Evolutionary conservation across 2,113 vertebrate species (phyloP).

Genomic region (Hypanus sabinus): DNA sequence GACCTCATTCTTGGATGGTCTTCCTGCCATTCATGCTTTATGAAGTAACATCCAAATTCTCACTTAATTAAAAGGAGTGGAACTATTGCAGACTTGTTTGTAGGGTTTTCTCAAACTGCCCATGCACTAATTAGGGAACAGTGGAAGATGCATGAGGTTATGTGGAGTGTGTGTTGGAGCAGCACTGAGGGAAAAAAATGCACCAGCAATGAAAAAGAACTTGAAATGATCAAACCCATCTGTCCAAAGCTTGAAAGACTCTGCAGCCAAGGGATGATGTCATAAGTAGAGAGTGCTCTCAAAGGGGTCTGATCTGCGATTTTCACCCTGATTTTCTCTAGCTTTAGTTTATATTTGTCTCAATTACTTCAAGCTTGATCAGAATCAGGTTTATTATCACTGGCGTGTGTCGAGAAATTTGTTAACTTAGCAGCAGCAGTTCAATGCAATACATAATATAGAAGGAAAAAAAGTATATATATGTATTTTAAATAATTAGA

Average conservation of each 20-base stretch:
- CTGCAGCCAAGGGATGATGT: constrained; percentile 22
- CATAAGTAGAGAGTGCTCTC: not conserved
- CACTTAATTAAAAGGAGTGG: no score
- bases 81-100: not conserved
- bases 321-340: not conserved
- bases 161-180: not conserved
- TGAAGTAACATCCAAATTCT: not conserved
- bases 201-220: not conserved
- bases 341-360: constrained; percentile 24
- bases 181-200: constrained; percentile 9
- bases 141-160: not conserved
- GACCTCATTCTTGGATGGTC: not conserved
- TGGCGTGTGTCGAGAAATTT: no score
- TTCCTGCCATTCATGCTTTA: not conserved
- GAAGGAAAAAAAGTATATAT: no score
- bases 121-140: not conserved
- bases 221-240: constrained; percentile 20
- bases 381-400: no score
- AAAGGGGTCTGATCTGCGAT: not conserved
- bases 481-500: no score
- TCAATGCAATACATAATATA: no score
- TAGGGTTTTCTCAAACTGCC: not conserved
- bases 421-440: no score
- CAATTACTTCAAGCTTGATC: constrained; percentile 38
- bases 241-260: not conserved